Percentiles rank a stretch among this genome's conserved stretches.
Evolutionary conservation across 1,140 invertebrate genomes (phyloP).

Genomic region (Drosophila sulfurigaster): DNA sequence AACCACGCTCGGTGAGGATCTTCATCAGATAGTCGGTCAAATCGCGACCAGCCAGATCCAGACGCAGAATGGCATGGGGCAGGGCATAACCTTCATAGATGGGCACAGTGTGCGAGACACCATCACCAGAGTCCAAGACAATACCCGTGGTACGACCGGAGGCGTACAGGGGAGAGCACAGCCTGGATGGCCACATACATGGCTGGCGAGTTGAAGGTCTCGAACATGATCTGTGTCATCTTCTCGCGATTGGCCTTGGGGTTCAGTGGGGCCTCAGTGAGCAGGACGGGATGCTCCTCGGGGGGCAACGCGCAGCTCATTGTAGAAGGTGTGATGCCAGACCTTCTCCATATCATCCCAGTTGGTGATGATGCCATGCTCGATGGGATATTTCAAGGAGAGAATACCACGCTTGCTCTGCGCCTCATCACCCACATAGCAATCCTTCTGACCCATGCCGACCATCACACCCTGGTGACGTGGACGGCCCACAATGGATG

Average conservation of each 20-base stretch:
- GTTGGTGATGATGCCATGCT: constrained; percentile 94
- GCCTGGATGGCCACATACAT: constrained; percentile 92
- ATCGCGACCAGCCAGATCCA: constrained; percentile 95
- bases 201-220: constrained; percentile 92
- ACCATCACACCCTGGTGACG: constrained; percentile 96
- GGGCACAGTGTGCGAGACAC: constrained; percentile 94
- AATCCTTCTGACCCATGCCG: constrained; percentile 97
- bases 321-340: constrained; percentile 94
- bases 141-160: constrained; percentile 95
- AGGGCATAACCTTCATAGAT: constrained; percentile 93
- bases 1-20: constrained; percentile 93
- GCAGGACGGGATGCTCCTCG: constrained; percentile 94
- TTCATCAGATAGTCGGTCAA: constrained; percentile 94
- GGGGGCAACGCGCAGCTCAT: constrained; percentile 96
- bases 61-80: constrained; percentile 93
- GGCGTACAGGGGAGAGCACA: constrained; percentile 91
- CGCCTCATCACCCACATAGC: constrained; percentile 95
- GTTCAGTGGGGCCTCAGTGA: constrained; percentile 94
- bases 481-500: constrained; percentile 90
- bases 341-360: constrained; percentile 95
- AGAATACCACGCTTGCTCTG: constrained; percentile 93
- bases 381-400: constrained; percentile 91
- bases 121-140: constrained; percentile 92
- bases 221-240: constrained; percentile 95
- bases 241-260: constrained; percentile 93